Evolutionary conservation across 2,797 vertebrate genomes (phyloP).

Genomic region (Urosaurus nigricauda): DNA sequence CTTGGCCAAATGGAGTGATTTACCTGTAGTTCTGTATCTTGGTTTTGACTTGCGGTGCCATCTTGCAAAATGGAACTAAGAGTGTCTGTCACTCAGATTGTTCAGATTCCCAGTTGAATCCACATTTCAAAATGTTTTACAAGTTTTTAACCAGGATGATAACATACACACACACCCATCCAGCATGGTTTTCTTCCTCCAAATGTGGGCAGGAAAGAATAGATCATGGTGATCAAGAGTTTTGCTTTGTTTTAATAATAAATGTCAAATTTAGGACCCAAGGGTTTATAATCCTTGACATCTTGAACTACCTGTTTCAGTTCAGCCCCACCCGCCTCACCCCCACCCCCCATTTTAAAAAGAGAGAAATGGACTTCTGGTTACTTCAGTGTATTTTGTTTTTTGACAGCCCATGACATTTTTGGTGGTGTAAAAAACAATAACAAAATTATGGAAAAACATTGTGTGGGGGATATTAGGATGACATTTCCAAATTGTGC

Average conservation of each 20-base stretch:
- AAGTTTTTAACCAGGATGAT: slow-evolving; percentile 13
- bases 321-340: no score
- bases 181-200: neutral
- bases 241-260: slow-evolving; percentile 1
- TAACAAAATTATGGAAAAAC: no score
- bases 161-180: no score
- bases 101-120: neutral
- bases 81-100: neutral
- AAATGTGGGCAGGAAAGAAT: neutral
- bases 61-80: neutral
- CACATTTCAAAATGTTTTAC: slow-evolving; percentile 20
- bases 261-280: neutral
- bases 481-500: no score
- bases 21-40: neutral
- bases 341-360: no score
- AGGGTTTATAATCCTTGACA: neutral
- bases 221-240: neutral
- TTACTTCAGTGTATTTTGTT: no score
- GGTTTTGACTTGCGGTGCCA: slow-evolving; percentile 24
- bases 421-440: no score
- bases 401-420: no score
- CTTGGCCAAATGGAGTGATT: slow-evolving; percentile 6
- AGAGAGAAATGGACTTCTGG: no score
- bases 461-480: no score
- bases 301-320: no score